Percentiles rank a stretch among this genome's conserved stretches.
Evolutionary conservation across 2,797 vertebrate genomes (phyloP).

Genomic region (Bradypodion ventrale): DNA sequence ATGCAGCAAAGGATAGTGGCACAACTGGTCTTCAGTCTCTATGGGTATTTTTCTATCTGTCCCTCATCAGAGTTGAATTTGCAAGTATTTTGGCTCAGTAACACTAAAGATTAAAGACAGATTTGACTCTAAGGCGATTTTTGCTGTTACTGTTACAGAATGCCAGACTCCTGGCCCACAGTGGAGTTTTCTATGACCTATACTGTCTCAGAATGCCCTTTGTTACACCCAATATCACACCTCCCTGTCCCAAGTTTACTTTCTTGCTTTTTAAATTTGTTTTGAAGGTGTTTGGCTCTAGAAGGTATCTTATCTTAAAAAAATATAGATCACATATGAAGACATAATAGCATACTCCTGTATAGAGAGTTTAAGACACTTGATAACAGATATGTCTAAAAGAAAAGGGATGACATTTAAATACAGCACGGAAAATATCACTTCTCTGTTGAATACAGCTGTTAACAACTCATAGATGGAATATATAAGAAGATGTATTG

Average conservation of each 20-base stretch:
- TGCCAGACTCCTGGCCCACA: neutral
- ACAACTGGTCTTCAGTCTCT: neutral
- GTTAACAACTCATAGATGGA: neutral
- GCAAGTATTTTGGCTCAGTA: neutral
- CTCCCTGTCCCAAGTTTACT: neutral
- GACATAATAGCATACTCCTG: neutral
- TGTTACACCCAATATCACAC: constrained; percentile 35
- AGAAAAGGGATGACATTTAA: neutral
- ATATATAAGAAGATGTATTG: neutral
- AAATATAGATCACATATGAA: neutral
- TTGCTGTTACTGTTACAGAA: constrained; percentile 8
- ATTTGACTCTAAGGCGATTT: neutral
- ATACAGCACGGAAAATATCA: neutral
- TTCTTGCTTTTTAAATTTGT: no score
- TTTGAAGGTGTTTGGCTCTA: no score
- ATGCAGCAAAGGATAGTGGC: neutral
- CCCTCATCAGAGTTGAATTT: constrained; percentile 7
- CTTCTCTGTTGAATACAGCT: neutral
- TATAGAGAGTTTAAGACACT: neutral
- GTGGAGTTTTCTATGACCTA: neutral
- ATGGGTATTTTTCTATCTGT: neutral
- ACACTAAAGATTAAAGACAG: neutral
- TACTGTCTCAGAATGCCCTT: neutral
- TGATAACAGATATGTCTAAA: neutral
- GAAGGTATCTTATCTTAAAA: constrained; percentile 45